phyloP scores from a whole-genome alignment of 2,888 invertebrate species.

The Xylota sylvarum region DNA sequence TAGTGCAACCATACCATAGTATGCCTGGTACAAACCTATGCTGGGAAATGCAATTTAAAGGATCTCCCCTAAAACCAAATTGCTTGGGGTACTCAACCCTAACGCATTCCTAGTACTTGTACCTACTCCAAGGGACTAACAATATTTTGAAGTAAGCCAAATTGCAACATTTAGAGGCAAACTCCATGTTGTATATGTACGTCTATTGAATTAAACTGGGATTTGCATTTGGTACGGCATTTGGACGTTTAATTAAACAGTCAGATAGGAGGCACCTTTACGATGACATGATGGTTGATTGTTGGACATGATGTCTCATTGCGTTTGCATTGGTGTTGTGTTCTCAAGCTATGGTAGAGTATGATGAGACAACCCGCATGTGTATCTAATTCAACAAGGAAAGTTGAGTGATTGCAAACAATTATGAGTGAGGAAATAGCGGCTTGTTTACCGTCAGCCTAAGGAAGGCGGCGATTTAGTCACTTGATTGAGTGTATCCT shows the following conservation, averaged over 20 bases:
- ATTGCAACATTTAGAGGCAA: background rate
- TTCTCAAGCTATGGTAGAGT: too few relatives aligned
- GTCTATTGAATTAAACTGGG: background rate
- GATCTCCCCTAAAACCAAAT: background rate
- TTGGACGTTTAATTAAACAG: background rate
- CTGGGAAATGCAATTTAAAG: conserved; percentile 1
- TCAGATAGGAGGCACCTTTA: background rate
- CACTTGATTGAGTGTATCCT: too few relatives aligned
- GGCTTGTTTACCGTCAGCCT: too few relatives aligned
- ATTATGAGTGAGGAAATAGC: too few relatives aligned
- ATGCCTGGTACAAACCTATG: background rate
- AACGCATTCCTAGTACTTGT: background rate
- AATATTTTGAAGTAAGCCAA: background rate
- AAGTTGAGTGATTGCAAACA: too few relatives aligned
- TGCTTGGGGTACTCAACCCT: background rate
- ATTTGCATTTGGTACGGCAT: background rate
- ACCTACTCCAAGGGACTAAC: background rate
- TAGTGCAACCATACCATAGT: background rate
- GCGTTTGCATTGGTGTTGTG: too few relatives aligned
- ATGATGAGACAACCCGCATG: too few relatives aligned
- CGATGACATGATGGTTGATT: background rate
- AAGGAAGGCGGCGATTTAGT: too few relatives aligned
- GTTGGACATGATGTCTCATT: background rate
- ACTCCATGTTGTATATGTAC: too few relatives aligned
- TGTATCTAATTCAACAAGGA: too few relatives aligned